Base-by-base conservation (phyloP, 1,140 invertebrate species). In the Harpegnathos saltator region DNA sequence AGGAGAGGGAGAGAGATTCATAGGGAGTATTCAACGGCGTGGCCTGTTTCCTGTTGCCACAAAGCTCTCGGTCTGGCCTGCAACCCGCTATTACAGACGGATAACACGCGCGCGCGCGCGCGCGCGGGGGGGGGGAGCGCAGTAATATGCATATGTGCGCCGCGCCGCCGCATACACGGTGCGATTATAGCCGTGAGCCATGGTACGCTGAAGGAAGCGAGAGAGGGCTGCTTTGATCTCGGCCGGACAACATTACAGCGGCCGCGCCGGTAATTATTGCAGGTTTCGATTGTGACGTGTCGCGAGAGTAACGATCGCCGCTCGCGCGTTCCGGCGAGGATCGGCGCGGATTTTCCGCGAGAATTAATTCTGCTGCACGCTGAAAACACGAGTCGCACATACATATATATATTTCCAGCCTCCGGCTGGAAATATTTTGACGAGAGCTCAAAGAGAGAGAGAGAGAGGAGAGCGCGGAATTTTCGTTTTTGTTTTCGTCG, bases 221-320 rank as follows among this genome's bases (percentile, higher is more conserved):
- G 52, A 5, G 11, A 17, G n/a, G n/a, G n/a, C n/a, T n/a, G 19
- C 82, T 85, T 85, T 85, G 84, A 85, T 85, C 82, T 72, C 81
- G 54, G 56, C 24, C 78, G 56, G 24, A 59, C 71, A 29, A 65
- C 65, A 52, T 77, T 78, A n/a, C 29, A n/a, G 48, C n/a, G 50
- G 19, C 15, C n/a, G 44, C 54, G 65, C 14, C 26, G 59, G 50
- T 61, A 84, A 85, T 77, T 63, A 69, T 69, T 73, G 26, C 82
- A 24, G 22, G 44, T 65, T 65, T 52, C 19, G 7, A 65, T 77
- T 59, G 54, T 52, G 44, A 69, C 19, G 62, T 63, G 19, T 7
- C 65, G 5, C 24, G 26, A 56, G 4, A 14, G 15, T 22, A 38
- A 33, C 19, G n/a, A 62, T 29, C 29, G 29, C 50, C 33, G 33